A percentile compares a stretch with the other conserved stretches of the same genome.
Evolutionary conservation across 2,797 vertebrate genomes (phyloP).

Genomic region (Hybognathus amarus): DNA sequence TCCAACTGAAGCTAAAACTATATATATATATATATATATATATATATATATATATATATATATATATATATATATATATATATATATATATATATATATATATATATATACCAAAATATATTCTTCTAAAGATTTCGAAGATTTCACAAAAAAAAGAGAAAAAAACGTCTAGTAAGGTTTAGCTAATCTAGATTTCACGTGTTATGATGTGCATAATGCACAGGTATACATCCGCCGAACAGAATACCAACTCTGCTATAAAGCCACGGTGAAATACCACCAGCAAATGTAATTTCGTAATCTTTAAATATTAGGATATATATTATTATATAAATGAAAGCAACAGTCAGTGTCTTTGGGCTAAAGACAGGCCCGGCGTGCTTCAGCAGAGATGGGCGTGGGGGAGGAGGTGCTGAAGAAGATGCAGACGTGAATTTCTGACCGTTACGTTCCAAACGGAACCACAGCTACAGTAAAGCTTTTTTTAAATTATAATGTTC

Average conservation of each 20-base stretch:
- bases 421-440: slow-evolving; percentile 38
- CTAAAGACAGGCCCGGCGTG: slow-evolving; percentile 14
- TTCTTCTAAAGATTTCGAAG: no score
- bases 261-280: neutral
- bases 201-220: neutral
- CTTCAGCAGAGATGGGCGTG: slow-evolving; percentile 50
- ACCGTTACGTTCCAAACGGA: slow-evolving; percentile 1
- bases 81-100: no score
- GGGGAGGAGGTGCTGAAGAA: slow-evolving; percentile 39
- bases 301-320: neutral
- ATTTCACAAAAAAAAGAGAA: neutral
- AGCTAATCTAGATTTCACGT: neutral
- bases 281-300: neutral
- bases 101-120: no score
- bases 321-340: neutral
- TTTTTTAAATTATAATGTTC: neutral
- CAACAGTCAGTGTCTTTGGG: neutral
- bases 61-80: no score
- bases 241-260: neutral
- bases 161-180: neutral
- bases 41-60: no score
- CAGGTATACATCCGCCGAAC: neutral
- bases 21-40: no score
- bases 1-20: no score
- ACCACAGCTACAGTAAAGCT: neutral